Evolutionary conservation across 2,113 vertebrate species (phyloP).

Genomic region (Otus sunia): DNA sequence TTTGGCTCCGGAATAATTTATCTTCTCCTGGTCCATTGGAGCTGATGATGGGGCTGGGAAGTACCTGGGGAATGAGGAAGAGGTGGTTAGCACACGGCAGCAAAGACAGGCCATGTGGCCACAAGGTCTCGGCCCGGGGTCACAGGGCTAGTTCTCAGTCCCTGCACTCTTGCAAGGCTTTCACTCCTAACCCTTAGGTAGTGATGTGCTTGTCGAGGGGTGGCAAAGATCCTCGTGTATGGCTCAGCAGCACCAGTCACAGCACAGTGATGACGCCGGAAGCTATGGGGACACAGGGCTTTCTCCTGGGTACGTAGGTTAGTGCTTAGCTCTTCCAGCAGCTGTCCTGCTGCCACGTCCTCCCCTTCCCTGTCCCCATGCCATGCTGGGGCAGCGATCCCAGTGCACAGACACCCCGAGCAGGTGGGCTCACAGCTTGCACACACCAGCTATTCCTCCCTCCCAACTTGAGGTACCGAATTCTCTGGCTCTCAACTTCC

Average conservation of each 20-base stretch:
- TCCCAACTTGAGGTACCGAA: fast-evolving
- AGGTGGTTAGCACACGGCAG: not conserved
- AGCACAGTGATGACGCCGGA: fast-evolving
- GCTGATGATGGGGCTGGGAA: constrained; percentile 76
- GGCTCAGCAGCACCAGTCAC: not conserved
- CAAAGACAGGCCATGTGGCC: fast-evolving
- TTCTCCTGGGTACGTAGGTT: not conserved
- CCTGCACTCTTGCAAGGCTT: not conserved
- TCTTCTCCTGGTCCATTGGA: constrained; percentile 92
- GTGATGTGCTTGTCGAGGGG: not conserved
- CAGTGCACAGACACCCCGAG: not conserved
- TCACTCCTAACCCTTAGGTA: not conserved
- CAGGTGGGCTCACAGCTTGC: not conserved
- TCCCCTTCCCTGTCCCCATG: not conserved
- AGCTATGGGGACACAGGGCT: not conserved
- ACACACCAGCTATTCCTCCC: not conserved
- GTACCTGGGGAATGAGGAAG: constrained; percentile 56
- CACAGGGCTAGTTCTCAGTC: not conserved
- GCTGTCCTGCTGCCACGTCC: not conserved
- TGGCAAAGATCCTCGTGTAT: fast-evolving
- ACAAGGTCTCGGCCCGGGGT: not conserved
- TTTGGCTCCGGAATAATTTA: constrained; percentile 93
- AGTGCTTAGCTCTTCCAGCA: not conserved
- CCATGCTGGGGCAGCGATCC: not conserved
- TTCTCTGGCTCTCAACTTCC: not conserved